Percentiles rank a stretch among this genome's conserved stretches.
phyloP scores from a whole-genome alignment of 2,113 vertebrate species.

The Dicerorhinus sumatrensis region DNA sequence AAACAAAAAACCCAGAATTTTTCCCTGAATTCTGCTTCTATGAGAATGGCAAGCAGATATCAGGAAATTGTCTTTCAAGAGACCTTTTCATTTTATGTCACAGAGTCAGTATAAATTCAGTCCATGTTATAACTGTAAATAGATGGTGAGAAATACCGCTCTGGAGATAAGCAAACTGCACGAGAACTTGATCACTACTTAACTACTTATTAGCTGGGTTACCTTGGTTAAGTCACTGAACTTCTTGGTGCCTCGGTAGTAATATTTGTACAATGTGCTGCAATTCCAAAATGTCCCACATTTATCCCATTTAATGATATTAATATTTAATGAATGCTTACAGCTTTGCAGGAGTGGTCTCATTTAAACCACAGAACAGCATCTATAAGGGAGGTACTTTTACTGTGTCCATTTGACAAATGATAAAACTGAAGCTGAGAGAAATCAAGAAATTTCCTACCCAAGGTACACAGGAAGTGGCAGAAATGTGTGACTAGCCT shows the following conservation, averaged over 20 bases:
- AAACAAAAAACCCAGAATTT: background rate
- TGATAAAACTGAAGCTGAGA: background rate
- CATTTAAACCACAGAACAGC: background rate
- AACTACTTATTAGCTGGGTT: background rate
- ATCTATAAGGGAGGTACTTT: background rate
- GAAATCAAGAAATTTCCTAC: background rate
- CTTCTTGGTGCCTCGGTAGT: background rate
- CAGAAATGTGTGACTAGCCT: background rate
- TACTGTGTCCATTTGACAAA: constrained; percentile 19
- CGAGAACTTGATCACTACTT: background rate
- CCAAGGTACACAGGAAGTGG: background rate
- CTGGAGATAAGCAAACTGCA: background rate
- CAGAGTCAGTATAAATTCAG: background rate
- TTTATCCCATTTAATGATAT: background rate
- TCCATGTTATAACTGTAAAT: background rate
- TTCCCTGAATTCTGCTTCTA: constrained; percentile 21
- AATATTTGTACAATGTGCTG: background rate
- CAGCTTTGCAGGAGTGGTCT: background rate
- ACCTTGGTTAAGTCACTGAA: background rate
- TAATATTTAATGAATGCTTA: background rate
- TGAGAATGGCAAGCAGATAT: constrained; percentile 19
- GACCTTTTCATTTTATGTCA: constrained; percentile 56
- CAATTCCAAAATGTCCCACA: background rate
- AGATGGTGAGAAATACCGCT: background rate
- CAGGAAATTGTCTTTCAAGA: constrained; percentile 49